Percentiles rank a stretch among this genome's conserved stretches.
These are phyloP conservation scores for Parelbella ahira DNA, from an alignment of 2,888 invertebrate genomes.

Conservation along the genomic window DNA sequence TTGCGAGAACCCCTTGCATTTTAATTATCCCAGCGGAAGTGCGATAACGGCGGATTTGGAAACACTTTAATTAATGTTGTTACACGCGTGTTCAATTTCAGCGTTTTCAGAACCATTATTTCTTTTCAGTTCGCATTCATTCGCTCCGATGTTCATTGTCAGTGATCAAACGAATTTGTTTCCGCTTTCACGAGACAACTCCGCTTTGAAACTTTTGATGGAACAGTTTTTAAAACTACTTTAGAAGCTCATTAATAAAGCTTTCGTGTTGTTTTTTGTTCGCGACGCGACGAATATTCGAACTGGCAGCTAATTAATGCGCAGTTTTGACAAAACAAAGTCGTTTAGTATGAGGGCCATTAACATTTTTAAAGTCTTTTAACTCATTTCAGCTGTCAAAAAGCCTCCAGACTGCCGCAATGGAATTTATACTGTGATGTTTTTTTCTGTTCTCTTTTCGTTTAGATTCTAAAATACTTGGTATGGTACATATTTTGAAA, in stretches of 20 bases:
- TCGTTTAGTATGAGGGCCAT: constrained; percentile 23
- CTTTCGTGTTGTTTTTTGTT: constrained; percentile 13
- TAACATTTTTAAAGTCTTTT: constrained; percentile 20
- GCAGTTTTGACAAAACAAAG: constrained; percentile 25
- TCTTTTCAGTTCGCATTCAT: constrained; percentile 40
- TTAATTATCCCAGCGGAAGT: constrained; percentile 71
- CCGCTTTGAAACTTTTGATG: constrained; percentile 28
- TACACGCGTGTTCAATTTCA: constrained; percentile 64
- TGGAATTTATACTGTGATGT: constrained; percentile 7
- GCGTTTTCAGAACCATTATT: constrained; percentile 54
- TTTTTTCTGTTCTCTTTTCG: constrained; percentile 7
- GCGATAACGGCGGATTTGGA: constrained; percentile 73
- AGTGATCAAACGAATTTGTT: constrained; percentile 25
- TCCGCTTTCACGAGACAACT: constrained; percentile 26
- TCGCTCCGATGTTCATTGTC: constrained; percentile 23
- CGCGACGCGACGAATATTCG: constrained; percentile 13
- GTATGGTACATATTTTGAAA: too few relatives aligned
- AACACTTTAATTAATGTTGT: constrained; percentile 75
- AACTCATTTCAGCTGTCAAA: constrained; percentile 21
- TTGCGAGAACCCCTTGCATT: constrained; percentile 66
- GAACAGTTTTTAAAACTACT: constrained; percentile 23
- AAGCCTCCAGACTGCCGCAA: constrained; percentile 17
- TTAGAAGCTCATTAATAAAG: constrained; percentile 23
- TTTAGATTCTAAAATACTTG: constrained; percentile 1
- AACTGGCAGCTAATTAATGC: constrained; percentile 24